Evolutionary conservation across 2,888 invertebrate genomes (phyloP), one percentile per base, ranked within the genome.

Genomic region (Tenthredo notha): DNA sequence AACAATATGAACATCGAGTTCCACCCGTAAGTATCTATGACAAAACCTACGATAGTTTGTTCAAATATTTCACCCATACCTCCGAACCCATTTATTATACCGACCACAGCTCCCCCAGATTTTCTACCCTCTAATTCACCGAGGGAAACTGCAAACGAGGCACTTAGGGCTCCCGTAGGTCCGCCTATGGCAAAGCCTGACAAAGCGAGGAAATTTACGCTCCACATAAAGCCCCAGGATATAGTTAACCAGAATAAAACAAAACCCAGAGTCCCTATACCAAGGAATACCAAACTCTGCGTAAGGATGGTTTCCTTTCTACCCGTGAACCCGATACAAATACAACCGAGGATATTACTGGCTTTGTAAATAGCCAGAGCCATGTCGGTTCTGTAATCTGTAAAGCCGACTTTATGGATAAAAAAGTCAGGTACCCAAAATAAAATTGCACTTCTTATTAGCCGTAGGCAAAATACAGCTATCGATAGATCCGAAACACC

Each of bases 1-100:
- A 83, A 83, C 67, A 83, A 67, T 43, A 83, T 47, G 29, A 83
- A 70, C 65, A 83, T 33, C 25, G 83, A 83, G 83, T 83, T 83
- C 83, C 83, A 83, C 7, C 83, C 83, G 33, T 83, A 70, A 47
- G 33, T 83, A 18, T 83, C 83, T 9, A 83, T 70, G 0, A 83
- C 83, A 70, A 83, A 83, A 12, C 67, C 61, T 12, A 83, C 65
- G 3, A 83, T 58, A 12, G 70, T 58, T 43, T 67, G 65, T 83
- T 83, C 83, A 3, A 83, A 70, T 21, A 83, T 43, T 47, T 83
- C 83, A 15, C 83, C 83, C 1, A 83, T 1, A 9, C 4, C 21
- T 25, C 83, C 83, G 37, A 83, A 83, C 3, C 67, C 83, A 47
- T 47, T 83, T 67, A 83, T 58, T 29, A 83, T 47, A 25, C 83